phyloP scores from a whole-genome alignment of 2,113 vertebrate species.

The Probosciger aterrimus region DNA sequence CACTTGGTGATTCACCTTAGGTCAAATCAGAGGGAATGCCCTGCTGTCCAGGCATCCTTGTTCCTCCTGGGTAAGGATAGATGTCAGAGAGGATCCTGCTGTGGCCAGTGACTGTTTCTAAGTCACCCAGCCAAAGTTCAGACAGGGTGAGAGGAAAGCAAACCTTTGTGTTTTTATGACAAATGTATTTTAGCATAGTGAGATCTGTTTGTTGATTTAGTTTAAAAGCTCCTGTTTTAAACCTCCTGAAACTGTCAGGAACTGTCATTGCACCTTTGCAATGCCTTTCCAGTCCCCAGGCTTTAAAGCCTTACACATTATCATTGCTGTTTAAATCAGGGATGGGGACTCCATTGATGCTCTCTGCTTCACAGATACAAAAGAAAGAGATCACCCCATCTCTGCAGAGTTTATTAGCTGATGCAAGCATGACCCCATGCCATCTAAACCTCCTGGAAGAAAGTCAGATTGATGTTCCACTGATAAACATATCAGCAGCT shows the following conservation, averaged over 20 bases:
- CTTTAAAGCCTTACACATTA: neutral
- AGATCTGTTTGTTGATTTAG: neutral
- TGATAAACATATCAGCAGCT: slow-evolving; percentile 51
- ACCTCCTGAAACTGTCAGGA: neutral
- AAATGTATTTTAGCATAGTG: neutral
- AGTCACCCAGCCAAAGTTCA: neutral
- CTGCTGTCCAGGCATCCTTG: neutral
- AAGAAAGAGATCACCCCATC: neutral
- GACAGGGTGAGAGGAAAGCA: neutral
- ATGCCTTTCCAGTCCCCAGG: neutral
- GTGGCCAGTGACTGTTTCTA: neutral
- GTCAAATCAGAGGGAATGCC: neutral
- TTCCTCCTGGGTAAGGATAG: neutral
- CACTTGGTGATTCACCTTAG: neutral
- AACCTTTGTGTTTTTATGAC: neutral
- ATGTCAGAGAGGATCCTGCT: neutral
- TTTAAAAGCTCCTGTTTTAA: neutral
- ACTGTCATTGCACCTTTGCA: neutral
- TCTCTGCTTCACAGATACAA: neutral
- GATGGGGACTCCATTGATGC: neutral
- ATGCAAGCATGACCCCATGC: slow-evolving; percentile 36
- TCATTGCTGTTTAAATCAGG: neutral
- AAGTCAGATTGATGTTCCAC: slow-evolving; percentile 18
- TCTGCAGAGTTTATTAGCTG: slow-evolving; percentile 8
- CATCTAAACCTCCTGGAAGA: slow-evolving; percentile 26